Conservation (phyloP, 2,888 invertebrate species). For the Coelopa pilipes region DNA sequence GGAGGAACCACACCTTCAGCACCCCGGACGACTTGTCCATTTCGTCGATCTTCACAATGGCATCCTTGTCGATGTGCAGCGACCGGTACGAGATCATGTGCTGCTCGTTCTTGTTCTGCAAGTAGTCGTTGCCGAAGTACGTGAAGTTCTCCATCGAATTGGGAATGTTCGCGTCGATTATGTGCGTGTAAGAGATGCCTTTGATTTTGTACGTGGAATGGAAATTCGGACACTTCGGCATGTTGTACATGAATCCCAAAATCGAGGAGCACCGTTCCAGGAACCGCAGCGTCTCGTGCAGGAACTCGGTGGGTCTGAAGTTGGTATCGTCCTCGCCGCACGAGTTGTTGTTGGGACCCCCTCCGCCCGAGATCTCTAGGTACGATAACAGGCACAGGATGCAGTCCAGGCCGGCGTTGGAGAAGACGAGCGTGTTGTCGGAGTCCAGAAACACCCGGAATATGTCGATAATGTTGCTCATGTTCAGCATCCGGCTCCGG, state of each 20-base stretch:
- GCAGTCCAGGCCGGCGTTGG: constrained; percentile 93
- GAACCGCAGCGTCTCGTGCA: constrained; percentile 83
- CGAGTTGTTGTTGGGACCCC: constrained; percentile 75
- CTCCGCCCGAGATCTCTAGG: constrained; percentile 67
- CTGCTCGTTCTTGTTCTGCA: constrained; percentile 73
- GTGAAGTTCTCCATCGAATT: constrained; percentile 76
- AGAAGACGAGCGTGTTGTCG: constrained; percentile 92
- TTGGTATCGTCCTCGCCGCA: constrained; percentile 69
- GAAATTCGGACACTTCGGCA: constrained; percentile 94
- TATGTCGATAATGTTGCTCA: constrained; percentile 84
- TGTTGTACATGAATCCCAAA: constrained; percentile 90
- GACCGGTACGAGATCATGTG: constrained; percentile 70
- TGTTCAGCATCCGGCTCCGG: constrained; percentile 72
- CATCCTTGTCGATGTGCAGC: constrained; percentile 67
- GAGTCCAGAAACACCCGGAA: constrained; percentile 93
- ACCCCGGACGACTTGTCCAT: constrained; percentile 85
- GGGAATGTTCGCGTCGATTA: constrained; percentile 87
- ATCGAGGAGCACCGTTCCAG: constrained; percentile 88
- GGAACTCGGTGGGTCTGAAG: constrained; percentile 67
- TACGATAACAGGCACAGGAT: constrained; percentile 86
- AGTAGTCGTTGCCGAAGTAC: constrained; percentile 74
- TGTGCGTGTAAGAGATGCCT: constrained; percentile 79
- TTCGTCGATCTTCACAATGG: constrained; percentile 67
- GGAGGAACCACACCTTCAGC: constrained; percentile 88
- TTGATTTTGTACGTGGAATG: constrained; percentile 88